Conservation (phyloP, 2,888 invertebrate genomes). For the Cephus spinipes region DNA sequence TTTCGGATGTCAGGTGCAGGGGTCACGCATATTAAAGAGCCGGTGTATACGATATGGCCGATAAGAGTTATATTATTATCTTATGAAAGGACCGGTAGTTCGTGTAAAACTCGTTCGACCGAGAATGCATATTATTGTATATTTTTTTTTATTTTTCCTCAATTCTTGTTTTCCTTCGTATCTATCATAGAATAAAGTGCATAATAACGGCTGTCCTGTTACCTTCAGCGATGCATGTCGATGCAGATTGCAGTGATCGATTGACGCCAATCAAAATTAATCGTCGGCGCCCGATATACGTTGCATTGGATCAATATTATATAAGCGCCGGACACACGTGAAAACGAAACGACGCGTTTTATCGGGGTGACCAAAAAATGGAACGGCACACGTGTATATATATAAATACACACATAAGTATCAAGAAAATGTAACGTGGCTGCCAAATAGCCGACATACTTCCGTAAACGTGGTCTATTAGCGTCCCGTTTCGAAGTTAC, state of each 20-base stretch:
- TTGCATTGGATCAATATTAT: not conserved
- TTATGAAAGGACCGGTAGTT: not conserved
- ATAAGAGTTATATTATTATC: not conserved
- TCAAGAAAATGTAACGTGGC: not conserved
- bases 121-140: not conserved
- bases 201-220: constrained; percentile 23
- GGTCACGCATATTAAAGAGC: not conserved
- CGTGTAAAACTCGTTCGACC: not conserved
- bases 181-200: constrained; percentile 22
- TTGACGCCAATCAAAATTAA: not conserved
- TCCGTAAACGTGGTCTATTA: not conserved
- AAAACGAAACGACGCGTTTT: not conserved
- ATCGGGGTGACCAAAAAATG: not conserved
- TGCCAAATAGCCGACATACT: not conserved
- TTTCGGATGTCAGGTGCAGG: not conserved
- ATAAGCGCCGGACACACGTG: not conserved
- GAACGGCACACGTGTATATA: not conserved
- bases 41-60: not conserved
- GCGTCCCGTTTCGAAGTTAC: not conserved
- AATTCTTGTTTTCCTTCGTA: constrained; percentile 21
- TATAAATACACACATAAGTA: not conserved
- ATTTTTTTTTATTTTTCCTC: not conserved
- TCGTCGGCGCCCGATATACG: not conserved
- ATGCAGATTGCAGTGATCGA: not conserved
- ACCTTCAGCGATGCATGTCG: constrained; percentile 7